phyloP scores from a whole-genome alignment of 2,888 invertebrate genomes.

The Cantharis rufa region DNA sequence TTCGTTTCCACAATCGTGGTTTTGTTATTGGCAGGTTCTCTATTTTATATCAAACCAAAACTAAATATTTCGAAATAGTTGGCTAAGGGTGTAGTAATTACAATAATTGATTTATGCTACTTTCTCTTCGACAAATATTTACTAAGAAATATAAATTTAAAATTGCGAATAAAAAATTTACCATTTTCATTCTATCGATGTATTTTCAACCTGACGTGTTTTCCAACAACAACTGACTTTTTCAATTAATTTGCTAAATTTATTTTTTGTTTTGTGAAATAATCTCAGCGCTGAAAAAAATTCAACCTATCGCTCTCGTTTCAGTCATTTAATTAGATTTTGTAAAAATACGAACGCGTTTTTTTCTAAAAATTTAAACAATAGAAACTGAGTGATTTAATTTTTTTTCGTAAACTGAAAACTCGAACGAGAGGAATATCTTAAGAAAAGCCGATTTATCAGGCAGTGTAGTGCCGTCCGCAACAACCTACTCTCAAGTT shows the following conservation, averaged over 20 bases:
- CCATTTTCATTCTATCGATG: background rate
- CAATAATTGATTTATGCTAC: background rate
- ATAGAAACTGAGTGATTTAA: slow-evolving; percentile 38
- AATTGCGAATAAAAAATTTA: background rate
- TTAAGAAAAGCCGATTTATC: slow-evolving; percentile 35
- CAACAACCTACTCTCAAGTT: slow-evolving; percentile 29
- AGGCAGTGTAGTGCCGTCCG: slow-evolving; percentile 24
- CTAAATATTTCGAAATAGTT: background rate
- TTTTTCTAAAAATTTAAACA: slow-evolving; percentile 18
- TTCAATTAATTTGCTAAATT: background rate
- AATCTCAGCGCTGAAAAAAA: background rate
- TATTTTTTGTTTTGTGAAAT: background rate
- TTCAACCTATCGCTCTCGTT: too few relatives aligned
- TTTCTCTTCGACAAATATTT: too few relatives aligned
- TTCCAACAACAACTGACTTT: background rate
- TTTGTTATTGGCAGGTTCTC: slow-evolving; percentile 23
- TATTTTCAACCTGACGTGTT: background rate
- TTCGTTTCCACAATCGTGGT: slow-evolving; percentile 25
- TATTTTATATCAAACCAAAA: background rate
- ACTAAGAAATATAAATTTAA: background rate
- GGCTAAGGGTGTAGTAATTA: background rate
- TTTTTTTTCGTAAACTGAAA: slow-evolving; percentile 38
- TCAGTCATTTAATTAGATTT: too few relatives aligned
- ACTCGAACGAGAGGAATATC: slow-evolving; percentile 38
- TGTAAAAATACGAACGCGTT: too few relatives aligned